Evolutionary conservation across 2,113 vertebrate species (phyloP).

Genomic region (Panthera tigris): DNA sequence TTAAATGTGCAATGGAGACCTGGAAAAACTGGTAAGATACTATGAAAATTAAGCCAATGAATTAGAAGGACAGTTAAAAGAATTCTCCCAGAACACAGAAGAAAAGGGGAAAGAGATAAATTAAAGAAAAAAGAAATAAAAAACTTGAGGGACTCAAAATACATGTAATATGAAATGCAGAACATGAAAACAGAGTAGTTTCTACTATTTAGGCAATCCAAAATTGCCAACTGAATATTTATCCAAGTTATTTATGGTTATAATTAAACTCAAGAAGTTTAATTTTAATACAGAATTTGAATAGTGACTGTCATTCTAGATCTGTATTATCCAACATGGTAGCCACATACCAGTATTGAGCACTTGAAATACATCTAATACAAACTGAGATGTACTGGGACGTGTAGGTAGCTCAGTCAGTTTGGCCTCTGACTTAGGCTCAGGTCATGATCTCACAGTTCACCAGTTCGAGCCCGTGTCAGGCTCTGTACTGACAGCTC

Average conservation of each 20-base stretch:
- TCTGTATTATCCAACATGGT: neutral
- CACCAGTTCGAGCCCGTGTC: too few relatives aligned
- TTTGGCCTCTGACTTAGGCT: too few relatives aligned
- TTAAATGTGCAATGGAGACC: neutral
- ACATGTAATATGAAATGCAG: neutral
- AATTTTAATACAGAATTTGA: neutral
- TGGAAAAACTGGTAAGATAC: neutral
- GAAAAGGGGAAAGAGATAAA: neutral
- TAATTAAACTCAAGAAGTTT: neutral
- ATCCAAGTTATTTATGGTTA: neutral
- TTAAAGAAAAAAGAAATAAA: neutral
- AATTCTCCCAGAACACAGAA: neutral
- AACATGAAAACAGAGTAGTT: neutral
- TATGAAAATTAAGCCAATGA: neutral
- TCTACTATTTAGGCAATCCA: neutral
- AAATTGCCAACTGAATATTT: neutral
- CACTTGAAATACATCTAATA: neutral
- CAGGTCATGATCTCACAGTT: too few relatives aligned
- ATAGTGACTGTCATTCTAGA: neutral
- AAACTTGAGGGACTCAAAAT: neutral
- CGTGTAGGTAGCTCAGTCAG: too few relatives aligned
- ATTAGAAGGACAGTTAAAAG: neutral
- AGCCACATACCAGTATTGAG: neutral
- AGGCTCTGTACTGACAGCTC: too few relatives aligned
- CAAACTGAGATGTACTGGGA: neutral